Evolutionary conservation across 1,140 invertebrate species (phyloP).

Genomic region (Heliconius congener): DNA sequence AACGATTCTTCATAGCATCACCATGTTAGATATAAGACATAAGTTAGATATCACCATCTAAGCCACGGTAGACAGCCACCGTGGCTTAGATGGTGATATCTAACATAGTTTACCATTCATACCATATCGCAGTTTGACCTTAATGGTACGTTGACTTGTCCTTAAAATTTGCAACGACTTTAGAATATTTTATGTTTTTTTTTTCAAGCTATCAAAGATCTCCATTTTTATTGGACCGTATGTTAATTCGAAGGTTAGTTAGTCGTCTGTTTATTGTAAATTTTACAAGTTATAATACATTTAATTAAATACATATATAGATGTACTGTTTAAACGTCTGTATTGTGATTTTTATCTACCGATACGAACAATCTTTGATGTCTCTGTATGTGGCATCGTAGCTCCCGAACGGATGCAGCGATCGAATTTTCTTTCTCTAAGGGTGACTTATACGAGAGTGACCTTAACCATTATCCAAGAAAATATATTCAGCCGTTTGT

Average conservation of each 20-base stretch:
- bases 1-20: background rate
- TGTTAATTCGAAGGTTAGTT: conserved; percentile 3
- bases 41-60: no score
- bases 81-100: background rate
- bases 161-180: conserved; percentile 5
- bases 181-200: conserved; percentile 1
- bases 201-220: conserved; percentile 9
- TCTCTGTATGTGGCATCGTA: no score
- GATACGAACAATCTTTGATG: no score
- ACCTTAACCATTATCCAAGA: no score
- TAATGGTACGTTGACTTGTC: background rate
- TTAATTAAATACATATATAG: background rate
- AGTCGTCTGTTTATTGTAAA: conserved; percentile 5
- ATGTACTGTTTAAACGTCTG: background rate
- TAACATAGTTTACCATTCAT: conserved; percentile 2
- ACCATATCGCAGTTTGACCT: conserved; percentile 3
- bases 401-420: no score
- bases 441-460: no score
- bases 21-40: background rate
- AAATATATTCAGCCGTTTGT: no score
- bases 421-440: no score
- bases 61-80: background rate
- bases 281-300: background rate
- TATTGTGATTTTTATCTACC: no score
- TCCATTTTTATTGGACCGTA: conserved; percentile 6